phyloP scores from a whole-genome alignment of 2,888 invertebrate genomes.

The Tetanocera ferruginea region DNA sequence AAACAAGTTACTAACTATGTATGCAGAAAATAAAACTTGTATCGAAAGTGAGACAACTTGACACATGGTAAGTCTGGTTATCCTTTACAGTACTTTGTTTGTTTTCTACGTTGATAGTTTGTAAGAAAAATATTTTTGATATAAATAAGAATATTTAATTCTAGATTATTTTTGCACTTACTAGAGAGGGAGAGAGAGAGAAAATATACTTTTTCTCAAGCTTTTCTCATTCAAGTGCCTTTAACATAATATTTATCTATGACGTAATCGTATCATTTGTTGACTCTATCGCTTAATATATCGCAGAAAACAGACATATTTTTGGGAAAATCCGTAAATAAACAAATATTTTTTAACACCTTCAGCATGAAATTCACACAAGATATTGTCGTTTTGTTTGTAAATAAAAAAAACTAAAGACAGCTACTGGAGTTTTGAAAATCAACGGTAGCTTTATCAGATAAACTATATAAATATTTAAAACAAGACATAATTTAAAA shows the following conservation, averaged over 20 bases:
- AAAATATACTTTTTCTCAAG: no score
- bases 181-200: no score
- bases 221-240: background rate
- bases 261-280: background rate
- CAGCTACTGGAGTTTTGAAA: conserved; percentile 25
- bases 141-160: no score
- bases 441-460: conserved; percentile 21
- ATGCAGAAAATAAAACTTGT: background rate
- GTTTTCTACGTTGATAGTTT: background rate
- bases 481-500: conserved; percentile 29
- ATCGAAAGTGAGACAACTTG: background rate
- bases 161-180: no score
- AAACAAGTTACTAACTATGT: background rate
- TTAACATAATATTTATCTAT: background rate
- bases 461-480: conserved; percentile 32
- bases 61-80: background rate
- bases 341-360: background rate
- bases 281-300: background rate
- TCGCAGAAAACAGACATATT: background rate
- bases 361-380: background rate
- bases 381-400: background rate
- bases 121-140: no score
- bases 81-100: background rate
- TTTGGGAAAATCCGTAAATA: background rate
- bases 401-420: background rate